Percentiles rank a stretch among this genome's conserved stretches.
Evolutionary conservation across 1,140 invertebrate species (phyloP).

Genomic region (Panagrolaimus sp.): DNA sequence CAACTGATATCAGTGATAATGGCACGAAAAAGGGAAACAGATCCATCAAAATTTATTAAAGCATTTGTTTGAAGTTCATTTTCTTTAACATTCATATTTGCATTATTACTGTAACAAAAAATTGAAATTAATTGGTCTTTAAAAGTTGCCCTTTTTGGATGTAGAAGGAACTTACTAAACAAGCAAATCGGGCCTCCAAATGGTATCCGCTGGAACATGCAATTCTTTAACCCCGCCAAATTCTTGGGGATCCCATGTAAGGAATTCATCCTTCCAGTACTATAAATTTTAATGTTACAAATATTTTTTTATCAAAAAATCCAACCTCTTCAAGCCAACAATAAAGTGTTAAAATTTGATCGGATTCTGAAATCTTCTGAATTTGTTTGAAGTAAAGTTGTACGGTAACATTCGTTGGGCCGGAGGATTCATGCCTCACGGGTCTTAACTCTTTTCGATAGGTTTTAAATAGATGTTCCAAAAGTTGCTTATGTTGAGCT

Average conservation of each 20-base stretch:
- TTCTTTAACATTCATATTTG: slow-evolving; percentile 57
- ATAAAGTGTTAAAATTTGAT: slow-evolving; percentile 56
- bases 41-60: slow-evolving; percentile 47
- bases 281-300: slow-evolving; percentile 15
- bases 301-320: slow-evolving; percentile 39
- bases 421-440: slow-evolving; percentile 38
- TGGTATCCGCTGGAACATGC: slow-evolving; percentile 43
- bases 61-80: slow-evolving; percentile 57
- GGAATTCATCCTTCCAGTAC: slow-evolving; percentile 25
- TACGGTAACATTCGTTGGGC: slow-evolving; percentile 54
- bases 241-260: slow-evolving; percentile 43
- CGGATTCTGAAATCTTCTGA: slow-evolving; percentile 55
- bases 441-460: slow-evolving; percentile 44
- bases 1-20: slow-evolving; percentile 58
- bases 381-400: slow-evolving; percentile 58
- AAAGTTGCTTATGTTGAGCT: background rate
- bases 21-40: slow-evolving; percentile 53
- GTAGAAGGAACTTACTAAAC: slow-evolving; percentile 40
- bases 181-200: slow-evolving; percentile 53
- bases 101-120: slow-evolving; percentile 35
- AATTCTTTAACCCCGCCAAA: slow-evolving; percentile 41
- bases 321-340: slow-evolving; percentile 53
- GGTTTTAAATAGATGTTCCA: slow-evolving; percentile 31
- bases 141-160: no score
- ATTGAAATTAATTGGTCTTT: slow-evolving; percentile 3